Base-by-base conservation (phyloP, 2,113 vertebrate species). In the Ranitomeya imitator region DNA sequence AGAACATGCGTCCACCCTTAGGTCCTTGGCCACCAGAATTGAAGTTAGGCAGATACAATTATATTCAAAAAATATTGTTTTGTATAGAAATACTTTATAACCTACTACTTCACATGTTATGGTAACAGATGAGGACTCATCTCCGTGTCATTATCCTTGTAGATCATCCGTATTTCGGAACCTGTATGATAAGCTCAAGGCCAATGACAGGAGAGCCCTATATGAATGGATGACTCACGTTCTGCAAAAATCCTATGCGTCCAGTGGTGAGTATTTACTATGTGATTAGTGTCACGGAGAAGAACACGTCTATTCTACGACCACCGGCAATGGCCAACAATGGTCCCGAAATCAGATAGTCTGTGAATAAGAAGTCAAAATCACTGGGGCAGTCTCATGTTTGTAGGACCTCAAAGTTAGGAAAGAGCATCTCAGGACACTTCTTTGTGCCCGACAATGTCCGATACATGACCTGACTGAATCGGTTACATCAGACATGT, bases 131-230 rank as follows among this genome's bases (percentile, higher is more conserved):
- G 61, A 63, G 6, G 11, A n/a, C 8, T 81, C 1, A 61, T 7
- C 21, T 45, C 37, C 65, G 9, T 79, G 4, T 79, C 14, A 13
- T 65, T 71, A 7, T 57, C 13, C 57, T 57, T 90, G 60, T 83
- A 96, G 96, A 26, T 95, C 95, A n/a, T 90, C 92, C 0, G 89
- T 96, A 6, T 95, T 96, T 92, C 95, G 91, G 91, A 95, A 96
- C 11, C 90, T 96, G 26, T 96, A 96, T 0, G 95, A 96, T 91
- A 93, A 90, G 81, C 94, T 93, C 9, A 92, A 94, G 0, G 94
- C 94, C 77, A 93, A 79, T 7, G 85, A 94, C 16, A 95, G 92
- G 89, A 92, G 87, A 83, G 93, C 95, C 45, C 79, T 96, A 1
- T 96, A 94, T 85, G 92, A 90, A 79, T 96, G 96, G 96, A 96